A percentile compares a stretch with the other conserved stretches of the same genome.
These are phyloP conservation scores for Oncorhynchus masou DNA, from an alignment of 2,113 vertebrate genomes.

Conservation along the genomic window DNA sequence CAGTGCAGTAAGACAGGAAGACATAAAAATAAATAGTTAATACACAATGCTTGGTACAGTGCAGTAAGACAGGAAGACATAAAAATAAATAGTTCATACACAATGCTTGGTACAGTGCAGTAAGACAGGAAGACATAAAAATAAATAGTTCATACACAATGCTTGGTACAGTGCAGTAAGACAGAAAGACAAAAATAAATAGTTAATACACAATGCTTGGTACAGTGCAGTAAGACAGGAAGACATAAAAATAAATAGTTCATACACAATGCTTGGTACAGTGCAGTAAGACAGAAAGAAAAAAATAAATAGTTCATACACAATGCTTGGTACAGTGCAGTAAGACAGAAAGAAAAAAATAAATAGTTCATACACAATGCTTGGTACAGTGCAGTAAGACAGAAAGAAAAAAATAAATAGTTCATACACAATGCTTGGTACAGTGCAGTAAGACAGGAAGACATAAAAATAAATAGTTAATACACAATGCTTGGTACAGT, in stretches of 20 bases:
- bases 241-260: constrained; percentile 25
- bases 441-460: constrained; percentile 10
- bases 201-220: no score
- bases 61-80: constrained; percentile 20
- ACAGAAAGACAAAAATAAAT: constrained; percentile 29
- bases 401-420: constrained; percentile 22
- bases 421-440: no score
- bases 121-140: constrained; percentile 27
- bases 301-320: constrained; percentile 5
- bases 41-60: no score
- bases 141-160: background rate
- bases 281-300: constrained; percentile 21
- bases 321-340: no score
- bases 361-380: background rate
- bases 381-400: background rate
- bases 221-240: background rate
- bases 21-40: constrained; percentile 13
- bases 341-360: constrained; percentile 26
- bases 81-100: constrained; percentile 1
- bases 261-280: no score
- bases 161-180: background rate
- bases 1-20: constrained; percentile 28
- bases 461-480: constrained; percentile 15
- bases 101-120: no score
- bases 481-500: no score